Base-by-base conservation (phyloP, 2,797 vertebrate genomes). In the Labeo calbasu region DNA sequence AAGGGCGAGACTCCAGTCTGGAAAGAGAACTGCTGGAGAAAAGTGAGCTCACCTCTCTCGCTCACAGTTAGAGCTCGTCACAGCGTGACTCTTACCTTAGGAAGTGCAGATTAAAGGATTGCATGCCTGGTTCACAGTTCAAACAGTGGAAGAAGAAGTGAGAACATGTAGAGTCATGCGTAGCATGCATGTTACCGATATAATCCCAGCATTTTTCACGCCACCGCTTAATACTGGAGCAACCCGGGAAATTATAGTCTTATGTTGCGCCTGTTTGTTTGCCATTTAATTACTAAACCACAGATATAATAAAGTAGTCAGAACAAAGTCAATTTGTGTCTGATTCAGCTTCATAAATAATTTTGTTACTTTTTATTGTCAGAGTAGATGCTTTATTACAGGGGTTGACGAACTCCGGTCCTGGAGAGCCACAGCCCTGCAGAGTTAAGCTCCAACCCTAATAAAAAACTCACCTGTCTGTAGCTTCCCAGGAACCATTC, bases 1-100 rank as follows among this genome's bases (percentile, higher is more conserved):
- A 85, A 81, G 84, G 84, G 86, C 75, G 69, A 87, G 80, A 81
- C 81, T 81, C 76, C 80, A 86, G 83, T 75, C 75, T 65, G 72
- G 69, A 53, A 73, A 75, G 75, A 82, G 86, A 82, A 53, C 53
- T 83, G 32, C 51, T 76, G 36, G 77, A 68, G 77, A 82, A 88
- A 79, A 68, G 59, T 28, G 73, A 65, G 79, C 83, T 86, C 71
- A 81, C 82, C 83, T 75, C 61, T 55, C 66, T 77, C 71, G 43
- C 69, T 82, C 69, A 57, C 79, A 71, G 46, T 65, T 59, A 61
- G 75, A 72, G 19, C 51, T 61, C 28, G 61, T 65, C 75, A 51
- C 19, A 43, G 46, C 50, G n/a, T 65, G 79, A 50, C 84, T 82
- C 63, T 65, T 85, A 66, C 78, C 66, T 59, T 71, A 79, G 68